Evolutionary conservation across 2,113 vertebrate species (phyloP), one percentile per base, ranked within the genome.

Genomic region (Ptychochromis oligacanthus): DNA sequence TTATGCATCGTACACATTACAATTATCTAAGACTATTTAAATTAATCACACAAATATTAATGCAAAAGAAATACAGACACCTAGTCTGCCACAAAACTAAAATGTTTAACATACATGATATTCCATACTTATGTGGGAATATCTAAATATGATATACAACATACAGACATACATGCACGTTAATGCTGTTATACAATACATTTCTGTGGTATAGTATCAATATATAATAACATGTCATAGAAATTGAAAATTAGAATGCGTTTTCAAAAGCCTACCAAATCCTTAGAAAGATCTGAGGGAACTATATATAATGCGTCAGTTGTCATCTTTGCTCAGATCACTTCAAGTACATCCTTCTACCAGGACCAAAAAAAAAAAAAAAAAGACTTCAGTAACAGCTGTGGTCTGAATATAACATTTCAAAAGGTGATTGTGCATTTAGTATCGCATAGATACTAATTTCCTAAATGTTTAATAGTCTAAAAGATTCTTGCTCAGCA

Each of bases 251-350:
- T 46, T 40, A 46, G 14, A 49, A 40, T 11, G 5, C 11, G 38
- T 40, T 40, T 40, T 40, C 38, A 10, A 40, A 40, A 40, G 38
- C 38, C 38, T 40, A 34, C 49, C 3, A 20, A 38, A 28, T 28
- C 43, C 64, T 67, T 28, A 61, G 22, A 6, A 18, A 17, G 28
- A 62, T 36, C 26, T 26, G 15, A 62, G 26, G 67, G 80, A 89
- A 54, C 55, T 28, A 40, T 75, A 70, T 67, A 52, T 1, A 62
- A 38, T 46, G 20, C 56, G 38, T 70, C 36, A 59, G 38, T 4
- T 83, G 77, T 83, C 86, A 75, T 78, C 34, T 78, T 31, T 28
- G 40, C 72, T 80, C 80, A 60, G 22, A 60, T 75, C 77, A 56
- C 40, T 75, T 78, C 70, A 65, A 56, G 52, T 36, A 22, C n/a